Base-by-base conservation (phyloP, 2,113 vertebrate genomes). In the Tylochromis polylepis region DNA sequence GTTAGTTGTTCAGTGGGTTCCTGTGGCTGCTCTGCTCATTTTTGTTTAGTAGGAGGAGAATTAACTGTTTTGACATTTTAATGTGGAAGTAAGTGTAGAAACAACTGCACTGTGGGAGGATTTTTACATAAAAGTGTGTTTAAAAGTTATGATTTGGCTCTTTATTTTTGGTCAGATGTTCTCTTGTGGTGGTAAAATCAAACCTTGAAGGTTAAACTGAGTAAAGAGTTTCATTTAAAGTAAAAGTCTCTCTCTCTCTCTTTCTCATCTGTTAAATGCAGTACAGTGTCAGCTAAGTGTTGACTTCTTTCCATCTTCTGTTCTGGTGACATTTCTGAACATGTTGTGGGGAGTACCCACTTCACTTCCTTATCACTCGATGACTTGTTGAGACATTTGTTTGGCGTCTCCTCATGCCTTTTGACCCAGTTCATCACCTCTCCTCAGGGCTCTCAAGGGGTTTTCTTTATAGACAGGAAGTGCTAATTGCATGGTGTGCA, bases 381-480 rank as follows among this genome's bases (percentile, higher is more conserved):
- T 41, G 18, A 58, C 77, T 77, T 72, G 79, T 72, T 62, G 81
- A 83, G 75, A 60, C 53, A 56, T 78, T 70, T 67, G 55, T 79
- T 86, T 85, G 59, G 18, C 79, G 11, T 36, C 65, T 84, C 60
- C 14, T 83, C 38, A 3, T 83, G 59, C 29, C 82, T 70, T 85
- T 79, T 92, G 81, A 91, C 87, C 83, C 36, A 84, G 87, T 92
- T 88, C 88, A 46, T 65, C 82, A 38, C 60, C 79, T 58, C 82
- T 72, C 24, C 46, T 87, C 78, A 11, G 11, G 67, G 27, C 51
- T 46, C 85, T 82, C 56, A 22, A 87, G 87, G 81, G 53, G 14
- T 79, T 86, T 31, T 86, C 72, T 56, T 65, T 29, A 77, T 83
- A 62, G 34, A 85, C 89, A 91, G 91, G 91, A 93, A 94, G 70